Evolutionary conservation across 1,140 invertebrate genomes (phyloP).

Genomic region (Diploscapter pachys): DNA sequence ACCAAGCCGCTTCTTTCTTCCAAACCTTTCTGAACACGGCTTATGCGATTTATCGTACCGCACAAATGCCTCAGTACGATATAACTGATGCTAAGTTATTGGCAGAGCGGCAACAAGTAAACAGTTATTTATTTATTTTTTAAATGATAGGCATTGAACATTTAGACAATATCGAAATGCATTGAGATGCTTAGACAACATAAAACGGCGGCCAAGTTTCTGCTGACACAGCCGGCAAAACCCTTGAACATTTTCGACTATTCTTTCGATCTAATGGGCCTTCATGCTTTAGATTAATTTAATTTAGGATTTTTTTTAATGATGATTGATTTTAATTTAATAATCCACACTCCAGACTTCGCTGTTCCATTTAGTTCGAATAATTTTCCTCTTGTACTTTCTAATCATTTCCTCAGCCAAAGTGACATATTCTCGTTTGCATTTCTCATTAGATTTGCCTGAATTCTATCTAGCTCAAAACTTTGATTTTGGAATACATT

Average conservation of each 20-base stretch:
- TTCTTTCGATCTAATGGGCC: constrained; percentile 27
- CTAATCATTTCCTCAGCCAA: constrained; percentile 38
- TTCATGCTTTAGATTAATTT: constrained; percentile 22
- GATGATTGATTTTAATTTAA: constrained; percentile 11
- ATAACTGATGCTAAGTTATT: constrained; percentile 9
- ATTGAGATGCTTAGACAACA: constrained; percentile 12
- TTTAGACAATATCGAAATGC: constrained; percentile 4
- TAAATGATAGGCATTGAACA: neutral
- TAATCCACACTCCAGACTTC: constrained; percentile 43
- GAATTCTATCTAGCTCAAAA: neutral
- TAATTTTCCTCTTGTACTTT: constrained; percentile 36
- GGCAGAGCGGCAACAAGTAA: constrained; percentile 10
- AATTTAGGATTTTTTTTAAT: constrained; percentile 5
- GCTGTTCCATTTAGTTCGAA: constrained; percentile 39
- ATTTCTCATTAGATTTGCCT: constrained; percentile 23
- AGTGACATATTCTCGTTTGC: constrained; percentile 24
- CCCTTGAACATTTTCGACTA: constrained; percentile 30
- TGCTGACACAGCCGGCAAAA: constrained; percentile 14
- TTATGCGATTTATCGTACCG: constrained; percentile 17
- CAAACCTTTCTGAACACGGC: constrained; percentile 28
- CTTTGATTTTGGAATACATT: neutral
- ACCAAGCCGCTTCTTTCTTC: constrained; percentile 24
- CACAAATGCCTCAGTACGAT: constrained; percentile 19
- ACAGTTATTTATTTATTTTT: neutral
- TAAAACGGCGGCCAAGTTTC: neutral